Evolutionary conservation across 2,888 invertebrate species (phyloP), one percentile per base, ranked within the genome.

Genomic region (Vesta saturnalis): DNA sequence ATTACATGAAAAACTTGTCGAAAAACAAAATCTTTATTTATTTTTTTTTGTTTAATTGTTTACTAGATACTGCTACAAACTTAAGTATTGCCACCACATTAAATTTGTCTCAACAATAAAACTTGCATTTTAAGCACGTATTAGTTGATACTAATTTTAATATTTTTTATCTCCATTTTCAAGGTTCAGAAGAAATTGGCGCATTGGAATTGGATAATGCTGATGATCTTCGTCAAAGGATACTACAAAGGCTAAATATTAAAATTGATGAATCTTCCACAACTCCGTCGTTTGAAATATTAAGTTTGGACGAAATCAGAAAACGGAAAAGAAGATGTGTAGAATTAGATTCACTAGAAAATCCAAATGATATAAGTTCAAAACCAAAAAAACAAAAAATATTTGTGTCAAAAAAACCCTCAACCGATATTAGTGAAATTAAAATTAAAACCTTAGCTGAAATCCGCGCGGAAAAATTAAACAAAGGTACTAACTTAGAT

Each of bases 231-330:
- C 75, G 82, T 5, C 76, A 75, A 66, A 72, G 82, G 60, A 80
- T 83, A 60, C 64, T 80, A 49, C 74, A 77, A 19, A 75, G 80
- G 67, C 71, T 81, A 55, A 74, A 73, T 55, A 69, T 68, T 22
- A 69, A 73, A 61, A 46, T 66, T 21, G 69, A 70, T 5, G 69
- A 74, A n/a, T 67, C 55, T 14, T 21, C 30, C n/a, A 30, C 58
- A 49, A 47, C 60, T 22, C 72, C 84, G 18, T 85, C 87, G 73
- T 87, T 87, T 75, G 85, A 87, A 78, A 79, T 87, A 0, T 74
- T 87, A 12, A 85, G 87, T 0, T 79, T 87, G 4, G 86, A 86
- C n/a, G 87, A 88, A 76, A 87, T 87, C 6, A 62, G 76, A 46
- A 71, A 67, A 52, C 69, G 73, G 16, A 75, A 78, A 62, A 62